Evolutionary conservation across 2,888 invertebrate species (phyloP).

Genomic region (Notodonta ziczac): DNA sequence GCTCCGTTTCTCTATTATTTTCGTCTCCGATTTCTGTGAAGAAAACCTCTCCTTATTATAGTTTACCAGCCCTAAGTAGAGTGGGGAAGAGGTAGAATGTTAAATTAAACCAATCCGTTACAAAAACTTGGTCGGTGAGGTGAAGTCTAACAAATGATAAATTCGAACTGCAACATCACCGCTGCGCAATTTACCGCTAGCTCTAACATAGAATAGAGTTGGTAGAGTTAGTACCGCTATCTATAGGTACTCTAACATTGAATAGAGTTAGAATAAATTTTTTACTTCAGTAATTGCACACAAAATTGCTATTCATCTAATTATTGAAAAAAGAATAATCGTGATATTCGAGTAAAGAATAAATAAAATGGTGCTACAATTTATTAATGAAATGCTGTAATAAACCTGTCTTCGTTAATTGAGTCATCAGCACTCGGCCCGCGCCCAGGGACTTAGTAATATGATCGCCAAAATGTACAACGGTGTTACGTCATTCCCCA

Average conservation of each 20-base stretch:
- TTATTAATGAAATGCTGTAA: background rate
- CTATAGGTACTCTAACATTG: too few relatives aligned
- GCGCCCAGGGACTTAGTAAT: slow-evolving; percentile 15
- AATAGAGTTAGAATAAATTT: too few relatives aligned
- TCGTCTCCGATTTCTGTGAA: too few relatives aligned
- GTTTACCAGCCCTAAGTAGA: slow-evolving; percentile 29
- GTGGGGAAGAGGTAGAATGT: slow-evolving; percentile 36
- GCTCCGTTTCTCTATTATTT: too few relatives aligned
- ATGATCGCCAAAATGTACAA: slow-evolving; percentile 13
- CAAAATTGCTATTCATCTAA: too few relatives aligned
- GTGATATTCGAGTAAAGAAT: too few relatives aligned
- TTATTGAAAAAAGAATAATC: too few relatives aligned
- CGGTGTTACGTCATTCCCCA: slow-evolving; percentile 6
- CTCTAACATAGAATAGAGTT: too few relatives aligned
- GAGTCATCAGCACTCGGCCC: slow-evolving; percentile 16
- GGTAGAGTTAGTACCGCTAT: too few relatives aligned
- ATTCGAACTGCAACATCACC: slow-evolving; percentile 36
- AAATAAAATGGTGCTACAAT: too few relatives aligned
- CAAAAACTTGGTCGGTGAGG: slow-evolving; percentile 51
- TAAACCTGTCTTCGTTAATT: slow-evolving; percentile 1
- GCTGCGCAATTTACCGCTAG: slow-evolving; percentile 20
- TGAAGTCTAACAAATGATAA: slow-evolving; percentile 44
- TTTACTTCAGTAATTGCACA: too few relatives aligned
- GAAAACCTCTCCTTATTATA: too few relatives aligned
- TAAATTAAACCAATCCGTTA: slow-evolving; percentile 58